phyloP scores from a whole-genome alignment of 1,140 invertebrate genomes.

The Macrosteles quadrilineatus region DNA sequence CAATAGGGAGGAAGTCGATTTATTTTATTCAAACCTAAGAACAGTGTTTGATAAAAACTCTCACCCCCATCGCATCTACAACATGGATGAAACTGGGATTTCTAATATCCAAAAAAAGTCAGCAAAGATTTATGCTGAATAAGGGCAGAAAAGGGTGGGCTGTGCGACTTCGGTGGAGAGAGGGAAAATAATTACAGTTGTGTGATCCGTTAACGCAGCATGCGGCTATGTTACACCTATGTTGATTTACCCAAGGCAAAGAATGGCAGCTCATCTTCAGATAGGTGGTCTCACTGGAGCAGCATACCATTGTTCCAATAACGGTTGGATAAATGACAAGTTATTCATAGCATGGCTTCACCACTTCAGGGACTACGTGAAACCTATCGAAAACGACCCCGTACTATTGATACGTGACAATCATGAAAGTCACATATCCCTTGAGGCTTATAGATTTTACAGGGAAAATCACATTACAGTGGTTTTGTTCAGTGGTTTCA shows the following conservation, averaged over 20 bases:
- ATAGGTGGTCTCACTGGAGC: conserved; percentile 45
- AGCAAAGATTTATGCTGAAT: conserved; percentile 43
- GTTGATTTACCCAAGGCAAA: conserved; percentile 48
- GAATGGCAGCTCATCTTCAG: conserved; percentile 41
- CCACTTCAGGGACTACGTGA: conserved; percentile 41
- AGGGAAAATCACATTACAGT: conserved; percentile 40
- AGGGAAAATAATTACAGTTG: conserved; percentile 46
- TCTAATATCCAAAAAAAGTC: conserved; percentile 41
- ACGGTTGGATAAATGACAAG: conserved; percentile 46
- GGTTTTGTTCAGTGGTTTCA: conserved; percentile 42
- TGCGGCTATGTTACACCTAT: conserved; percentile 46
- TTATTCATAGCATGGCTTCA: conserved; percentile 44
- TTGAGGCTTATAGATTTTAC: conserved; percentile 36
- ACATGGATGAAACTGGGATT: conserved; percentile 45
- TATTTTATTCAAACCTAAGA: conserved; percentile 39
- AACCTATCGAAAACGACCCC: conserved; percentile 36
- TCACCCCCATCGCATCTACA: conserved; percentile 39
- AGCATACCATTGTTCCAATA: conserved; percentile 42
- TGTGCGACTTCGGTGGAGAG: conserved; percentile 50
- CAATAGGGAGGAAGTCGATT: conserved; percentile 36
- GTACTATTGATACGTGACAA: conserved; percentile 45
- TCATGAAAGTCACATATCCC: conserved; percentile 38
- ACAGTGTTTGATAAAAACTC: conserved; percentile 29
- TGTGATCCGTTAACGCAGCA: conserved; percentile 43
- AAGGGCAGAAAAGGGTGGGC: conserved; percentile 47